These are phyloP conservation scores for Atherinomorus stipes DNA, from an alignment of 2,113 vertebrate genomes.

Conservation along the genomic window DNA sequence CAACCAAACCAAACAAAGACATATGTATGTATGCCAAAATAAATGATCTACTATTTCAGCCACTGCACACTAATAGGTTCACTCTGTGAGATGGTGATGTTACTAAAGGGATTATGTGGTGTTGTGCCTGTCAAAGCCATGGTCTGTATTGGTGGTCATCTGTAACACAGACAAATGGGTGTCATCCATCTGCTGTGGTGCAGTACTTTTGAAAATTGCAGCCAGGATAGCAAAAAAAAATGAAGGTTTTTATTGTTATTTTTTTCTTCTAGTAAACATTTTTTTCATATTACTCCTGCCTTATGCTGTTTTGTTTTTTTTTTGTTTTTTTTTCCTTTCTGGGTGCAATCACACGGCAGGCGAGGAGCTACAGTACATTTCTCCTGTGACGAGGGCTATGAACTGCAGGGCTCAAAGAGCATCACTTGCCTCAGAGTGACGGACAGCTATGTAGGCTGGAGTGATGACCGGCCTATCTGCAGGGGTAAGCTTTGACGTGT, in stretches of 20 bases:
- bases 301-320: conserved; percentile 13
- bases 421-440: conserved; percentile 97
- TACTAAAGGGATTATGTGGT: conserved; percentile 39
- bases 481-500: conserved; percentile 86
- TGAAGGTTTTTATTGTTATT: conserved; percentile 22
- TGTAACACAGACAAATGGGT: conserved; percentile 75
- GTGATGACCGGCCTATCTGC: conserved; percentile 96
- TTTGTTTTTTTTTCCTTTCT: conserved; percentile 4
- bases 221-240: conserved; percentile 44
- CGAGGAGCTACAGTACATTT: conserved; percentile 97
- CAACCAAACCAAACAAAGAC: conserved; percentile 25
- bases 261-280: conserved; percentile 7
- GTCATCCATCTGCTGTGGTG: conserved; percentile 55
- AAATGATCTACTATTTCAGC: conserved; percentile 21
- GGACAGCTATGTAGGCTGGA: conserved; percentile 97
- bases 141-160: conserved; percentile 58
- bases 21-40: conserved; percentile 18
- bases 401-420: conserved; percentile 97
- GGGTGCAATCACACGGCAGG: conserved; percentile 73
- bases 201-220: conserved; percentile 46
- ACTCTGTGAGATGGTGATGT: conserved; percentile 32
- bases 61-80: conserved; percentile 43
- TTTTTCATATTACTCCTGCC: conserved; percentile 5
- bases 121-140: conserved; percentile 40
- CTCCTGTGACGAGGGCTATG: conserved; percentile 96